Base-by-base conservation (phyloP, 1,140 invertebrate genomes). In the Paralvinella palmiformis region DNA sequence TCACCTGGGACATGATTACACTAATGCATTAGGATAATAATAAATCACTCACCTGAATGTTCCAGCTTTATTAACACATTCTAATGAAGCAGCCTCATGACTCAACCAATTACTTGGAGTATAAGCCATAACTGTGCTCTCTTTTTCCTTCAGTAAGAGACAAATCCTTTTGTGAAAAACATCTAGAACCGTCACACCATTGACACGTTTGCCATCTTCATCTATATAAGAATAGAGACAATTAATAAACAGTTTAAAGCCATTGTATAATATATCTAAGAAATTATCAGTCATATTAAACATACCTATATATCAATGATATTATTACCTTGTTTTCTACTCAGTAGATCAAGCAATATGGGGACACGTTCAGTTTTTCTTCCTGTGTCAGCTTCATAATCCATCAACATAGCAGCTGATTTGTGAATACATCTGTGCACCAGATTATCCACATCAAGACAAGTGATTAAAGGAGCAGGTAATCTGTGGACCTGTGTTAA, bases 361-460 rank as follows among this genome's bases (percentile, higher is more conserved):
- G 64, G 65, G n/a, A 73, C 63, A 57, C 72, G 61, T 27, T 69
- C 64, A 10, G 71, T 73, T 44, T 69, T 65, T 32, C 72, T 58
- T 3, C 24, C 6, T 29, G 32, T 58, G 15, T 50, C 37, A 24
- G 64, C 63, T 5, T 59, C 35, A 3, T 50, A 53, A 55, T 71
- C 71, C 61, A 69, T 72, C 24, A 74, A 64, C 59, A 70, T 68
- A n/a, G 71, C 65, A 2, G 66, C 64, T 50, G 73, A 71, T 10
- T 63, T 50, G 15, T 70, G 73, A 0, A 72, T 48, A 63, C 68
- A 71, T 5, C 44, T 57, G 13, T 62, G 22, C 3, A 68, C 50
- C 24, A 52, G 48, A 7, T 29, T 7, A 52, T 52, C 48, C 1
- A 52, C 48, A 52, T 59, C 52, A 56, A 35, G 61, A 59, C 3